Evolutionary conservation across 2,113 vertebrate species (phyloP), one percentile per base, ranked within the genome.

Genomic region (Excalfactoria chinensis): DNA sequence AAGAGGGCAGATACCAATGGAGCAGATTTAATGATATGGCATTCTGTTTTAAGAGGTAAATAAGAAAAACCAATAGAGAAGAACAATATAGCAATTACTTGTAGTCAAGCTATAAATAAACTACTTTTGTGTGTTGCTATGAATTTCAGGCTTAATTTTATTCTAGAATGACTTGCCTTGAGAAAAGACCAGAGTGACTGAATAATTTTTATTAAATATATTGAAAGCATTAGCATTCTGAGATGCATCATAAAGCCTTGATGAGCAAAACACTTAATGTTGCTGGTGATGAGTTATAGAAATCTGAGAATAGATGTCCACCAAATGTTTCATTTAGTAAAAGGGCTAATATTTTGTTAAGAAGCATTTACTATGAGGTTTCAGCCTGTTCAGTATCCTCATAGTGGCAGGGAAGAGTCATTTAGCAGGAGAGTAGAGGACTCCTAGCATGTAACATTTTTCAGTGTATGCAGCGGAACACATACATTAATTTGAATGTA

Each of bases 1-100:
- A 67, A 59, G 37, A 40, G 0, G 5, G 3, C 5, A 90, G 71
- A 67, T 55, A 91, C 6, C 43, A 90, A 17, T 67, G 26, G 12
- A 75, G 5, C 26, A 88, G 30, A 71, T 87, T 86, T 95, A 91
- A 88, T 71, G 30, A 62, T 35, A 73, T n/a, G 32, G 64, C 37
- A 56, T 84, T 77, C n/a, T 86, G 23, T 43, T 93, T 71, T 68
- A 89, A 85, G 21, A 92, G 22, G 35, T 87, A 94, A 93, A 87
- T 73, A 94, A 90, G 75, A 69, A 93, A 90, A 95, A 81, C 0
- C 23, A 69, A 77, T 60, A 68, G 34, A 83, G 35, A 49, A 83
- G 64, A 94, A 75, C 34, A 91, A 62, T 75, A 43, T 13, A 82
- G 5, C 23, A 78, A 63, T 92, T 96, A 72, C 4, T 90, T 68